Percentiles rank a stretch among this genome's conserved stretches.
Evolutionary conservation across 2,888 invertebrate genomes (phyloP).

Genomic region (Patella caerulea): DNA sequence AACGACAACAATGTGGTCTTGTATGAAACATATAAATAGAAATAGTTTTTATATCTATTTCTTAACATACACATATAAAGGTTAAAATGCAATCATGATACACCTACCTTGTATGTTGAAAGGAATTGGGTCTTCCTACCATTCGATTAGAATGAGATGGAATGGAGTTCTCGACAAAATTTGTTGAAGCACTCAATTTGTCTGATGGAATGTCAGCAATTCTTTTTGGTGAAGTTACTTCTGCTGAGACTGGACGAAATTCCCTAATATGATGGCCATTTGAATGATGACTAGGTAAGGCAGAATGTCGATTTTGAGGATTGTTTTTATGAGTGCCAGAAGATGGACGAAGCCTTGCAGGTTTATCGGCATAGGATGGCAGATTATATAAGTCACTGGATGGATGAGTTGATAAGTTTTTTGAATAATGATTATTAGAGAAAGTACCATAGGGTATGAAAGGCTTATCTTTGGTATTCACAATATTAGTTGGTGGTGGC

Average conservation of each 20-base stretch:
- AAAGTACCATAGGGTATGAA: neutral
- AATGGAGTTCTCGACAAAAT: neutral
- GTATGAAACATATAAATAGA: no score
- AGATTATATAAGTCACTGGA: neutral
- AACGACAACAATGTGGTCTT: no score
- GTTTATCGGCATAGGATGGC: neutral
- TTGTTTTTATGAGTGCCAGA: neutral
- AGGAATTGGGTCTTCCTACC: neutral
- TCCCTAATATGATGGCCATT: neutral
- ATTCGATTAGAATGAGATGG: neutral
- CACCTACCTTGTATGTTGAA: neutral
- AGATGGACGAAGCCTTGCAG: neutral
- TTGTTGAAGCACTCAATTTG: neutral
- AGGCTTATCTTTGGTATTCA: neutral
- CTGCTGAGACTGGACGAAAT: conserved; percentile 5
- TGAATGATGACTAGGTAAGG: conserved; percentile 7
- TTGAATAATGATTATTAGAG: neutral
- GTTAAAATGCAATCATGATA: no score
- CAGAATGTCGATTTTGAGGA: conserved; percentile 4
- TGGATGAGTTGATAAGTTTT: neutral
- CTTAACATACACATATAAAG: no score
- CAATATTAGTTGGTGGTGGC: neutral
- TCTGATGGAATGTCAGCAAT: neutral
- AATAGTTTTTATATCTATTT: no score
- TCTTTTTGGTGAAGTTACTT: conserved; percentile 2